These are phyloP conservation scores for Apis laboriosa DNA, from an alignment of 1,140 invertebrate species.

Conservation along the genomic window DNA sequence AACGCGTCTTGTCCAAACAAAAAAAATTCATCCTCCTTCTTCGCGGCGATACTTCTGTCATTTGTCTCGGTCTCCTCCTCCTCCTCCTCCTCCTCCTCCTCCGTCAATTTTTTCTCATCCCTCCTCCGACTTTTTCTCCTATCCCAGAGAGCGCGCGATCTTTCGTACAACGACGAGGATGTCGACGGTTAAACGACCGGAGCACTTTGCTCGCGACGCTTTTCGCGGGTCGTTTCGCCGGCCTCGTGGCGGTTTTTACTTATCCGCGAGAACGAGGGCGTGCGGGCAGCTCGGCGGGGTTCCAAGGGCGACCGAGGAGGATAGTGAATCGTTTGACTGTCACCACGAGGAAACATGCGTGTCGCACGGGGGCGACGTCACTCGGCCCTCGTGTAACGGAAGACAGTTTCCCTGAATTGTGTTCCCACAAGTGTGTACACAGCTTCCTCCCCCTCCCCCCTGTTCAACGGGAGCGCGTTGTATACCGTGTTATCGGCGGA, in stretches of 20 bases:
- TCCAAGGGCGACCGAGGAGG: background rate
- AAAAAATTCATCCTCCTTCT: background rate
- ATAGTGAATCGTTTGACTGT: constrained; percentile 48
- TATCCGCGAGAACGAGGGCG: background rate
- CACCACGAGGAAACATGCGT: constrained; percentile 45
- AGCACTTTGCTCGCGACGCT: constrained; percentile 40
- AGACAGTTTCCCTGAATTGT: constrained; percentile 45
- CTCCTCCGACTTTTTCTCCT: background rate
- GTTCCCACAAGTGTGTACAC: constrained; percentile 34
- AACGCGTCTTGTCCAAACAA: no score
- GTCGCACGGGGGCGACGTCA: constrained; percentile 4
- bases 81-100: background rate
- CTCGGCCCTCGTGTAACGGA: constrained; percentile 1
- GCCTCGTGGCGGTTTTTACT: constrained; percentile 1
- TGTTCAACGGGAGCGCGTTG: background rate
- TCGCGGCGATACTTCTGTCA: constrained; percentile 2
- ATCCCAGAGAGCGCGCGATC: background rate
- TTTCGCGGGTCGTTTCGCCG: constrained; percentile 44
- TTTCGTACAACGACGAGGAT: background rate
- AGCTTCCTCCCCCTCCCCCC: background rate
- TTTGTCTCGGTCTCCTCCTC: background rate
- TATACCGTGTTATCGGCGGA: constrained; percentile 21
- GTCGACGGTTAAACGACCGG: constrained; percentile 46
- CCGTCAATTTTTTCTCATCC: background rate
- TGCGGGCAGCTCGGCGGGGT: constrained; percentile 2